Percentiles rank a stretch among this genome's conserved stretches.
Evolutionary conservation across 2,797 vertebrate species (phyloP).

Genomic region (Nasua narica): DNA sequence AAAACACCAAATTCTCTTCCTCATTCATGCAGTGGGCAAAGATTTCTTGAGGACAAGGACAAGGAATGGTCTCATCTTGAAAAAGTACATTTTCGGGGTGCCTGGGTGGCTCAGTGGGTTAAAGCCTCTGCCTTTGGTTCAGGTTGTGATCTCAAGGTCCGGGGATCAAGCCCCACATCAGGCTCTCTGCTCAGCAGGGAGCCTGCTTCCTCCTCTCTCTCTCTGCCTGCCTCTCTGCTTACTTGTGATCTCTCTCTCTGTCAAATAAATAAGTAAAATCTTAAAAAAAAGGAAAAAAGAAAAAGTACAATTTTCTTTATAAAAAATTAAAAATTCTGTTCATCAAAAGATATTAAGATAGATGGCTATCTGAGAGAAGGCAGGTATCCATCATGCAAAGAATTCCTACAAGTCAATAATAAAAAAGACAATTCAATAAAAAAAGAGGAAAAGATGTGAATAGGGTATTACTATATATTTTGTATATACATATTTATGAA

Average conservation of each 20-base stretch:
- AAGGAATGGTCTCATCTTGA: not conserved
- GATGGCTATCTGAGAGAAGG: not conserved
- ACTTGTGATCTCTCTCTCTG: too few relatives aligned
- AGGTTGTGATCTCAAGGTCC: too few relatives aligned
- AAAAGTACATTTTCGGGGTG: not conserved
- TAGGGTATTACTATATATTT: not conserved
- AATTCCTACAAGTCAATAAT: not conserved
- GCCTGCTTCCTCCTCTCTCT: too few relatives aligned
- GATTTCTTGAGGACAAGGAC: not conserved
- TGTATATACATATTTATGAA: not conserved
- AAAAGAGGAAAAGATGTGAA: not conserved
- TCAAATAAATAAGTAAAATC: too few relatives aligned
- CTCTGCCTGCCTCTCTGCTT: too few relatives aligned
- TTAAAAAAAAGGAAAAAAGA: too few relatives aligned
- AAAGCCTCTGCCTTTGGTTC: too few relatives aligned
- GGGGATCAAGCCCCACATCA: too few relatives aligned
- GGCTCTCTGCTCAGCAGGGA: too few relatives aligned
- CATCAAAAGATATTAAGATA: not conserved
- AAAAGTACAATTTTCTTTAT: not conserved
- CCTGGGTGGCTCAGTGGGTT: too few relatives aligned
- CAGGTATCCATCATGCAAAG: not conserved
- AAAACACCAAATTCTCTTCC: not conserved
- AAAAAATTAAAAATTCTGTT: not conserved
- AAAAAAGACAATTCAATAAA: not conserved
- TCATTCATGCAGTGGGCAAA: too few relatives aligned